Base-by-base conservation (phyloP, 1,140 invertebrate genomes). In the Paralvinella palmiformis region DNA sequence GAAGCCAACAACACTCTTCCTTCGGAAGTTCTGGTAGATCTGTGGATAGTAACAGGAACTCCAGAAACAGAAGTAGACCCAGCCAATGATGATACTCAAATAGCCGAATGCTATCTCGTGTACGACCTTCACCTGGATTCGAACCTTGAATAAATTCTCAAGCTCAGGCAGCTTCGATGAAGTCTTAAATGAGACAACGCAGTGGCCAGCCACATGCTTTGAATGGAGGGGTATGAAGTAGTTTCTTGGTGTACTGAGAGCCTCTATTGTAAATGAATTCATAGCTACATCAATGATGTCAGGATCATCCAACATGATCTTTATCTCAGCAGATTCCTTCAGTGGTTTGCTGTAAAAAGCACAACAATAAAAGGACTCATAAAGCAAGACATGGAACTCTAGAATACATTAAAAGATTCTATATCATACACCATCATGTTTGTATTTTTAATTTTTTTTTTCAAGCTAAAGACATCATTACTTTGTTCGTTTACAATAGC, bases 1-100 rank as follows among this genome's bases (percentile, higher is more conserved):
- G 58, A 60, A 60, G 5, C 58, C 58, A 20, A 60, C n/a, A 24
- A 60, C 58, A 27, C 58, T 60, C 10, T 24, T 4, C 15, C 58
- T 32, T 13, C 22, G 22, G 33, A 20, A 60, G 24, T 60, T 60
- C 32, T 60, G 27, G 41, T 60, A 60, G 20, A 60, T 41, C 41
- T 60, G 58, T 45, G 58, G 58, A 32, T 60, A 60, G 32, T 60
- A 60, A 6, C n/a, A 22, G 58, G 24, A 22, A 45, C 58, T 60
- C 58, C 58, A 60, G 33, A 60, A 41, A 10, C 10, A 10, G 0
- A 60, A 35, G 22, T 60, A 60, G 13, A 20, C 22, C 58, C 58
- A 60, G 22, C 58, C 58, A 45, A 60, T 20, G 1, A 60, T 0
- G 35, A 60, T 60, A 33, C 58, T 60, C 6, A 60, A 37, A 20